These are phyloP conservation scores for Pheosia gnoma DNA, from an alignment of 2,888 invertebrate genomes.

Conservation along the genomic window DNA sequence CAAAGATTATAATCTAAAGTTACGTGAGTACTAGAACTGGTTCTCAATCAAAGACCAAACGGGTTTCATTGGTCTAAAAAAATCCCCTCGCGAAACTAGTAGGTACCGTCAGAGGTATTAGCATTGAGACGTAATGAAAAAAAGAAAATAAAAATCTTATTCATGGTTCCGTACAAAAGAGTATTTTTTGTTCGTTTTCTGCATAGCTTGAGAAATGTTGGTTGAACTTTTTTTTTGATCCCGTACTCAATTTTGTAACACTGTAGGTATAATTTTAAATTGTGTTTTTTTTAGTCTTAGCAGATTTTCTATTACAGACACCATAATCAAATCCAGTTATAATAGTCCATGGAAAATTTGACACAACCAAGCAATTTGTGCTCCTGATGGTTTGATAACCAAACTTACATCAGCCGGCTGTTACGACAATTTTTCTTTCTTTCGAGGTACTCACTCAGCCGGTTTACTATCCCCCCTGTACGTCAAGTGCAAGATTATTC, in stretches of 20 bases:
- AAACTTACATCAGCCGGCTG: no score
- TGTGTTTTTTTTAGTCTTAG: no score
- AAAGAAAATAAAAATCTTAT: constrained; percentile 16
- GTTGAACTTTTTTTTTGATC: no score
- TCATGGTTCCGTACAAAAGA: constrained; percentile 32
- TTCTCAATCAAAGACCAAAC: constrained; percentile 23
- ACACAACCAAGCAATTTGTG: no score
- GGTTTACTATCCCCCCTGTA: no score
- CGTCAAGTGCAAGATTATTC: no score
- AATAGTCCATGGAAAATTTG: no score
- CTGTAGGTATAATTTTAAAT: not conserved
- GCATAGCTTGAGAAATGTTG: not conserved
- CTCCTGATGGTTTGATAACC: no score
- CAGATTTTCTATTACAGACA: no score
- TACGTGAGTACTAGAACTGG: constrained; percentile 37
- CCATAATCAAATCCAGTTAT: no score
- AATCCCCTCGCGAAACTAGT: constrained; percentile 30
- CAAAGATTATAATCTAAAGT: constrained; percentile 33
- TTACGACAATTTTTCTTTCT: no score
- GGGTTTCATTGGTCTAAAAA: constrained; percentile 39
- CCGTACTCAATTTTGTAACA: not conserved
- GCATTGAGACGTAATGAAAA: not conserved
- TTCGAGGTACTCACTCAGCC: no score
- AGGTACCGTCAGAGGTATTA: constrained; percentile 6
- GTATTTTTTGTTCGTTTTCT: not conserved